phyloP scores from a whole-genome alignment of 2,888 invertebrate species.

The Hirtodrosophila cameraria region DNA sequence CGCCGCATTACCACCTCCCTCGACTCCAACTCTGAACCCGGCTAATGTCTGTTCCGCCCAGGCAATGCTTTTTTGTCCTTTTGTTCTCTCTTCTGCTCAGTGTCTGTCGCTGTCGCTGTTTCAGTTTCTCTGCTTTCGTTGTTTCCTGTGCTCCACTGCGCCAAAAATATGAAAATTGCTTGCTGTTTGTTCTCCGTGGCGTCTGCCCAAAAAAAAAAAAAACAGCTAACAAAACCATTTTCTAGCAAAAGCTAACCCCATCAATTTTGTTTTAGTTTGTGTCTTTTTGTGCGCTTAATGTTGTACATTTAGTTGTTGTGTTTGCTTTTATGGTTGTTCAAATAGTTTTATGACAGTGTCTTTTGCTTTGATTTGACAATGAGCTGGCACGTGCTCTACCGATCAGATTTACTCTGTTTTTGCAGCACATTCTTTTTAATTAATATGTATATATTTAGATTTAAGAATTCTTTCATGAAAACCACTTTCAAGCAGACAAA shows the following conservation, averaged over 20 bases:
- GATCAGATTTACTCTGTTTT: constrained; percentile 24
- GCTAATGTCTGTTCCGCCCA: constrained; percentile 39
- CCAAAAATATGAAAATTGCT: constrained; percentile 70
- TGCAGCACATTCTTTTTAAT: constrained; percentile 43
- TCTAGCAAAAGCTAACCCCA: constrained; percentile 25
- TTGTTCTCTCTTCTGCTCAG: constrained; percentile 32
- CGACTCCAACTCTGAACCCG: constrained; percentile 24
- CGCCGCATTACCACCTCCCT: no score
- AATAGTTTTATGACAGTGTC: constrained; percentile 58
- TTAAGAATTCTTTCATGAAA: not conserved
- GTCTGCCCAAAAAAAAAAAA: constrained; percentile 6
- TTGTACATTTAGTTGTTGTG: constrained; percentile 50
- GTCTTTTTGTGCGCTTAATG: constrained; percentile 40
- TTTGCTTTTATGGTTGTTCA: constrained; percentile 46
- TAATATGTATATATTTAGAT: constrained; percentile 44
- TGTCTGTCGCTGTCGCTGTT: not conserved
- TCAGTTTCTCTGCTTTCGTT: constrained; percentile 11
- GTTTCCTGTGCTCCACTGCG: constrained; percentile 42
- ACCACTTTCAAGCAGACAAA: not conserved
- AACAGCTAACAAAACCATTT: constrained; percentile 17
- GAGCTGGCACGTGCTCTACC: not conserved
- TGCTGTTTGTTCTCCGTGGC: constrained; percentile 35
- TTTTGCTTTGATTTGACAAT: constrained; percentile 45
- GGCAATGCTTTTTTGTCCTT: constrained; percentile 30
- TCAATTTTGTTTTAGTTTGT: constrained; percentile 40